phyloP scores from a whole-genome alignment of 2,888 invertebrate species.

The Eupithecia insigniata region DNA sequence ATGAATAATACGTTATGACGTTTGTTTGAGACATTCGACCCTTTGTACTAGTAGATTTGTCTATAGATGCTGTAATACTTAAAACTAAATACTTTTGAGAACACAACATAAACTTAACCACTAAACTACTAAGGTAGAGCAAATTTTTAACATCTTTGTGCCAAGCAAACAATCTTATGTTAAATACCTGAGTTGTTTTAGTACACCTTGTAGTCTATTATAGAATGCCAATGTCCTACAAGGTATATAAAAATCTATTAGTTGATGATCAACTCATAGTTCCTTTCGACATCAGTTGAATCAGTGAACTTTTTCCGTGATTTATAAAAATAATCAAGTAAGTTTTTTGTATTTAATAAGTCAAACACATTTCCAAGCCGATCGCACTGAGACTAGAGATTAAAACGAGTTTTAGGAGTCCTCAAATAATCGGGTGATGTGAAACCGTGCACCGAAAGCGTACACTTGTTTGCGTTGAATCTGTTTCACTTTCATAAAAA shows the following conservation, averaged over 20 bases:
- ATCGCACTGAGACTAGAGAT: background rate
- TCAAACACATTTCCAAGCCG: background rate
- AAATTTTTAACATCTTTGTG: background rate
- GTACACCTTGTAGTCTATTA: constrained; percentile 10
- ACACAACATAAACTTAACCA: background rate
- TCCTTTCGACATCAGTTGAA: constrained; percentile 29
- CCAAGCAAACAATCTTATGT: background rate
- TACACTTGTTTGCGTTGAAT: background rate
- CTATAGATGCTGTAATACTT: too few species aligned
- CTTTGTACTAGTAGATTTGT: too few species aligned
- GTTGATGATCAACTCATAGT: constrained; percentile 32
- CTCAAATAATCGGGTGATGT: background rate
- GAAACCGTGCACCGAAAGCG: too few species aligned
- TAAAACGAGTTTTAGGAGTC: background rate
- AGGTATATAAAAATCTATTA: constrained; percentile 46
- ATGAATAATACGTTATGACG: background rate
- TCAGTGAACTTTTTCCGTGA: constrained; percentile 19
- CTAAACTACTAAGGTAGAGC: background rate
- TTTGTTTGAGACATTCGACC: background rate
- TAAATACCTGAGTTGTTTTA: background rate
- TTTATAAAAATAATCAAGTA: constrained; percentile 15
- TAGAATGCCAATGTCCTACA: constrained; percentile 37
- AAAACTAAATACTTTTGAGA: background rate
- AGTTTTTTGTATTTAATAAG: constrained; percentile 9
- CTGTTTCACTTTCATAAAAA: too few species aligned